Conservation (phyloP, 2,113 vertebrate species). For the Turdus rufiventris region DNA sequence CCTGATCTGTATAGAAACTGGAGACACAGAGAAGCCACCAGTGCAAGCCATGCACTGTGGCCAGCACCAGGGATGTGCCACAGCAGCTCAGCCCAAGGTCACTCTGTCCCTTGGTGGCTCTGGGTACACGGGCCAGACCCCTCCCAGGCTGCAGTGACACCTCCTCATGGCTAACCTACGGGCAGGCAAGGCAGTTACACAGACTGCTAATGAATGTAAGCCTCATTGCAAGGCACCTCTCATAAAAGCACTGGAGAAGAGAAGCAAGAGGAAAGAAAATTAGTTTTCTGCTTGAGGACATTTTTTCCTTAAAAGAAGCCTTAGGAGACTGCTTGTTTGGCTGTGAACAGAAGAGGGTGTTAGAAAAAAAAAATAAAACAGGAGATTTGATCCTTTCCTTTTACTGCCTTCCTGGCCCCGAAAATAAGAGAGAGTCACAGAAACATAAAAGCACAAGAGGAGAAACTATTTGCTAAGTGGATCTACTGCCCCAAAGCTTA, state of each 20-base stretch:
- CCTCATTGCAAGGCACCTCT: background rate
- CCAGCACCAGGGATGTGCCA: background rate
- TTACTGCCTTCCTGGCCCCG: background rate
- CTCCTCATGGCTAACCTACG: background rate
- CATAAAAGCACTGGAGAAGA: background rate
- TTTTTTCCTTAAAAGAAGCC: background rate
- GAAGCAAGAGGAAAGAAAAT: background rate
- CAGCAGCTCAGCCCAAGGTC: background rate
- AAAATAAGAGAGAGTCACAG: background rate
- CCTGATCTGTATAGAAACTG: background rate
- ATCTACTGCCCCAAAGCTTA: background rate
- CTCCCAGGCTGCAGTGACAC: accelerated
- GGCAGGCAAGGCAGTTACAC: background rate
- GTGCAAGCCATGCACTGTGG: accelerated
- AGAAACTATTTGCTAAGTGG: background rate
- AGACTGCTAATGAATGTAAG: background rate
- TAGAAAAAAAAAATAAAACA: background rate
- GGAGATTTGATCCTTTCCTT: background rate
- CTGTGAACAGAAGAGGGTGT: background rate
- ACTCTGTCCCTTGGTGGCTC: background rate
- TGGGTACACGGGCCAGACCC: background rate
- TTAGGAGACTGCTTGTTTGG: background rate
- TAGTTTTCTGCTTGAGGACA: background rate
- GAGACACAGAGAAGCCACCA: background rate
- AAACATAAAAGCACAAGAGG: background rate